Conservation (phyloP, 2,888 invertebrate species). For the Eupithecia subumbrata region DNA sequence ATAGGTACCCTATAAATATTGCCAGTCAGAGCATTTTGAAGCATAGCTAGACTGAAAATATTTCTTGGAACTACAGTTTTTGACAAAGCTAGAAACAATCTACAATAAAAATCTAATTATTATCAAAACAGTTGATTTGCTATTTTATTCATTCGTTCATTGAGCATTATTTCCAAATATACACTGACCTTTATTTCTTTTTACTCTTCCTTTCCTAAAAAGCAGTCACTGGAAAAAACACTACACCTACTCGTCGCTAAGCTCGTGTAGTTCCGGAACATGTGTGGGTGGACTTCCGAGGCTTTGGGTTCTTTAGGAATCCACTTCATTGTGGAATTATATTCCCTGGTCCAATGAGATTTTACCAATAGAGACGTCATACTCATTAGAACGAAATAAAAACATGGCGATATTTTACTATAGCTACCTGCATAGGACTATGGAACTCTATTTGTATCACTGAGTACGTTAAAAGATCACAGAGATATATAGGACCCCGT, state of each 20-base stretch:
- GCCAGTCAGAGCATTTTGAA: slow-evolving; percentile 5
- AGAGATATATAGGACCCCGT: too few relatives aligned
- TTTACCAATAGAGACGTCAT: too few relatives aligned
- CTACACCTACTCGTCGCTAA: not conserved
- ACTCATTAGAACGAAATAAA: too few relatives aligned
- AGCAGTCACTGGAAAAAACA: slow-evolving; percentile 1
- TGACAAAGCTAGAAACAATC: not conserved
- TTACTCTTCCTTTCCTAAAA: not conserved
- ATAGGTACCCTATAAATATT: slow-evolving; percentile 5
- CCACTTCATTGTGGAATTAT: slow-evolving; percentile 29
- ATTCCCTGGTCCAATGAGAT: slow-evolving; percentile 21
- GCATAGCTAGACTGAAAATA: not conserved
- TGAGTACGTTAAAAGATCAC: too few relatives aligned
- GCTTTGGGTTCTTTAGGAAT: slow-evolving; percentile 17
- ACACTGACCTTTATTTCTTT: not conserved
- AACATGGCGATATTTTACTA: too few relatives aligned
- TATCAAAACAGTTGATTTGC: not conserved
- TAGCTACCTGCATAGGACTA: too few relatives aligned
- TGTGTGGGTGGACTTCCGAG: slow-evolving; percentile 11
- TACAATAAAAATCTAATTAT: not conserved
- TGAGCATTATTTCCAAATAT: not conserved
- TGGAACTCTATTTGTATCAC: too few relatives aligned
- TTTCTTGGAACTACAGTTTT: not conserved
- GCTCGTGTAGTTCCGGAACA: slow-evolving; percentile 6
- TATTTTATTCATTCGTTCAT: not conserved